Percentiles rank a stretch among this genome's conserved stretches.
Conservation (phyloP, 92 coral and sea anemone genomes). For the Heliopora coerulea region DNA sequence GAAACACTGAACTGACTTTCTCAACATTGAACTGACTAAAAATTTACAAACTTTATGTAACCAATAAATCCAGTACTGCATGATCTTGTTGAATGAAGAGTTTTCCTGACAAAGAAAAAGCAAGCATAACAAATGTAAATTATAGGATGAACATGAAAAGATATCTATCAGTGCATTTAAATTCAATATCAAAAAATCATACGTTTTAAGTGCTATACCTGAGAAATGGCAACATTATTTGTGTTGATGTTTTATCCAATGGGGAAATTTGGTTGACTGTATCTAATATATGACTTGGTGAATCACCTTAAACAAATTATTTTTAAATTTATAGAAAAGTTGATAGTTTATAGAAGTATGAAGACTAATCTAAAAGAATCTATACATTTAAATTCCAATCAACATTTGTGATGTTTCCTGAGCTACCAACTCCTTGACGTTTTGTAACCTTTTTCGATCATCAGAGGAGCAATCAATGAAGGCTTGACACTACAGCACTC, state of each 20-base stretch:
- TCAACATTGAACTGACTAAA: not conserved
- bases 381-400: too few species aligned
- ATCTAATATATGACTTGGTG: conserved; percentile 36
- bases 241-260: not conserved
- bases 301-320: conserved; percentile 35
- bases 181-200: not conserved
- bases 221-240: conserved; percentile 15
- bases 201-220: not conserved
- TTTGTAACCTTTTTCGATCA: too few species aligned
- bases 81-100: conserved; percentile 6
- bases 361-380: too few species aligned
- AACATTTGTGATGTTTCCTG: too few species aligned
- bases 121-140: not conserved
- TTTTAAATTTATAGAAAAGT: too few species aligned
- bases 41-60: conserved; percentile 22
- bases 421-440: too few species aligned
- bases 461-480: too few species aligned
- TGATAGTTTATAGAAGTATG: too few species aligned
- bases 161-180: not conserved
- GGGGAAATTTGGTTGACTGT: conserved; percentile 20
- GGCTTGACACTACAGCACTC: too few species aligned
- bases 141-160: not conserved
- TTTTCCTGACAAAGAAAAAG: conserved; percentile 11
- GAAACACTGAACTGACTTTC: too few species aligned
- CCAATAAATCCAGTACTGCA: conserved; percentile 8